Evolutionary conservation across 2,113 vertebrate genomes (phyloP).

Genomic region (Cnemophilus loriae): DNA sequence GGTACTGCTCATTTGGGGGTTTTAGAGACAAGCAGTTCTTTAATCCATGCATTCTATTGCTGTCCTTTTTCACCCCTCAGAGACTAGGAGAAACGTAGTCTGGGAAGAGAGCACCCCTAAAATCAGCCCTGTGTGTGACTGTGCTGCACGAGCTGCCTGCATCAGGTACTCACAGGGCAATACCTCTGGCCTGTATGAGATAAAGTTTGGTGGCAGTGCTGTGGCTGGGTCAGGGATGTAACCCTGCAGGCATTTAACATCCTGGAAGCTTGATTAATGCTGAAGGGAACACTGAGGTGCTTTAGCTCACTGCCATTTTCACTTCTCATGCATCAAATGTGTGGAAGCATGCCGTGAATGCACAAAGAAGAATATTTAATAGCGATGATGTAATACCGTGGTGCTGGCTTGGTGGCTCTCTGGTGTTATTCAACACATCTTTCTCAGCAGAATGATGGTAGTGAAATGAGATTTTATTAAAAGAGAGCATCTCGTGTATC

Average conservation of each 20-base stretch:
- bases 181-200: background rate
- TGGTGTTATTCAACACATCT: background rate
- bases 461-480: conserved; percentile 63
- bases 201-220: background rate
- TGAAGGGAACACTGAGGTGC: background rate
- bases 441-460: conserved; percentile 43
- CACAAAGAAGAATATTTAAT: conserved; percentile 36
- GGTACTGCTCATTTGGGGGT: background rate
- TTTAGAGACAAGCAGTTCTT: background rate
- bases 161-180: rapidly evolving
- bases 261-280: background rate
- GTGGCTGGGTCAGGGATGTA: background rate
- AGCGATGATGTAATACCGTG: background rate
- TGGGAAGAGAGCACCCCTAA: background rate
- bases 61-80: background rate
- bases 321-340: background rate
- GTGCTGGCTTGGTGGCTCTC: background rate
- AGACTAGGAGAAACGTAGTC: background rate
- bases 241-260: conserved; percentile 7
- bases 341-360: background rate
- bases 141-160: background rate
- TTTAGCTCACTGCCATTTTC: background rate
- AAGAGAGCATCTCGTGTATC: background rate
- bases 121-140: background rate
- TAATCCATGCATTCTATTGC: background rate